phyloP scores from a whole-genome alignment of 2,888 invertebrate genomes.

The Doris montereyensis region DNA sequence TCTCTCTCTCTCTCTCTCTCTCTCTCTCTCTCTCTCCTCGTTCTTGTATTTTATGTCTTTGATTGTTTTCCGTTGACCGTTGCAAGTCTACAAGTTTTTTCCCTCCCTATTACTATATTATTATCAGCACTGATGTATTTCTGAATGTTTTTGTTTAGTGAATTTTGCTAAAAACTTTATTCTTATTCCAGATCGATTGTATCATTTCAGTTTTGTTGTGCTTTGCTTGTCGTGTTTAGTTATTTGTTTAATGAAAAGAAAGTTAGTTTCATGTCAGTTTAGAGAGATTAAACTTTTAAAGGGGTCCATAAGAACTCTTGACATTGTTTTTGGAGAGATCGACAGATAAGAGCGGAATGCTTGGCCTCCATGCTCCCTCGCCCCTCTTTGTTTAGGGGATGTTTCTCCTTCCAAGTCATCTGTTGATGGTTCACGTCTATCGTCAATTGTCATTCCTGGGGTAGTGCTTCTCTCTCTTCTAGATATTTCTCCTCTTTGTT shows the following conservation, averaged over 20 bases:
- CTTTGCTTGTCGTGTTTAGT: no score
- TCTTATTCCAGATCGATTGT: no score
- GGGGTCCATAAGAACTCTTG: no score
- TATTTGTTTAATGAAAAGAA: no score
- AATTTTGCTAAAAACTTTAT: no score
- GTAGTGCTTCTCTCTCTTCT: neutral
- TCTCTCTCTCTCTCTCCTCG: neutral
- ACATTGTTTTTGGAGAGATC: constrained; percentile 76
- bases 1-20: constrained; percentile 6
- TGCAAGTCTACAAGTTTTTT: neutral
- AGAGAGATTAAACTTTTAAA: no score
- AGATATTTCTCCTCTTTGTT: neutral
- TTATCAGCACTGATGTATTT: neutral
- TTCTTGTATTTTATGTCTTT: neutral
- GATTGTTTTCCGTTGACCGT: neutral
- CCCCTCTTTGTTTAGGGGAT: neutral
- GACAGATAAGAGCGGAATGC: constrained; percentile 65
- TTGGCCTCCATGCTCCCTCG: neutral
- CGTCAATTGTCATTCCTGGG: neutral
- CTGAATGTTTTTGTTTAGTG: no score
- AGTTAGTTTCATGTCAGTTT: no score
- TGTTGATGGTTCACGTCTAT: neutral
- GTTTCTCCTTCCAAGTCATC: no score
- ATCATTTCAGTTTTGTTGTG: no score
- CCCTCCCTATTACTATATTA: neutral